phyloP scores from a whole-genome alignment of 35 echinoderm and acorn worm genomes.

The Acanthaster planci region DNA sequence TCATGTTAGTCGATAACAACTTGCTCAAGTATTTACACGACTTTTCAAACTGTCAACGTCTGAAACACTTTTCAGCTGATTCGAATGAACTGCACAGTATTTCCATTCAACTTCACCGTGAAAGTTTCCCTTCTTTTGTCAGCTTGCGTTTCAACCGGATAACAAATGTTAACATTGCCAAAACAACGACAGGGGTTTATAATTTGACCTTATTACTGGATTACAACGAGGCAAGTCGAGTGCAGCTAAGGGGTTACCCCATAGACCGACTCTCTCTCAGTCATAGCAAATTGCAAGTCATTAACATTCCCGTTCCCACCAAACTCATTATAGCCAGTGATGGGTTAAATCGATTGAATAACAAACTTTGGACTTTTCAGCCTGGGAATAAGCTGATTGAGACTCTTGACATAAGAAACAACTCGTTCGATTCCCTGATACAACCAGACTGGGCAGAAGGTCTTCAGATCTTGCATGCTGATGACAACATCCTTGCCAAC shows the following conservation, averaged over 20 bases:
- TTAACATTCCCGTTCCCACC: background rate
- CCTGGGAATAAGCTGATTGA: background rate
- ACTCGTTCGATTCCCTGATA: background rate
- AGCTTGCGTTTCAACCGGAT: background rate
- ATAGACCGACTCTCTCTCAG: background rate
- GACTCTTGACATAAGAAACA: background rate
- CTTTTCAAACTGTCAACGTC: background rate
- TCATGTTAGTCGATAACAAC: background rate
- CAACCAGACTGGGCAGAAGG: background rate
- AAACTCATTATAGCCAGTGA: background rate
- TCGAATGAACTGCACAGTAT: background rate
- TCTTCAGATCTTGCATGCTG: background rate
- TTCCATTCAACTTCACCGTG: background rate
- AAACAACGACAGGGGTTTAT: background rate
- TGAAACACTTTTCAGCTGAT: background rate
- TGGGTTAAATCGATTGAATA: background rate
- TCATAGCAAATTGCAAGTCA: background rate
- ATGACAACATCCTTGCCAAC: background rate
- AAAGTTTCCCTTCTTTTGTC: background rate
- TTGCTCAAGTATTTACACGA: background rate
- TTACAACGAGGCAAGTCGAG: background rate
- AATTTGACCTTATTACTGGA: background rate
- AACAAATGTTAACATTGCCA: background rate
- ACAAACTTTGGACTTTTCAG: background rate
- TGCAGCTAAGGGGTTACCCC: background rate